Conservation (phyloP, 2,797 vertebrate species). For the Microcaecilia unicolor region DNA sequence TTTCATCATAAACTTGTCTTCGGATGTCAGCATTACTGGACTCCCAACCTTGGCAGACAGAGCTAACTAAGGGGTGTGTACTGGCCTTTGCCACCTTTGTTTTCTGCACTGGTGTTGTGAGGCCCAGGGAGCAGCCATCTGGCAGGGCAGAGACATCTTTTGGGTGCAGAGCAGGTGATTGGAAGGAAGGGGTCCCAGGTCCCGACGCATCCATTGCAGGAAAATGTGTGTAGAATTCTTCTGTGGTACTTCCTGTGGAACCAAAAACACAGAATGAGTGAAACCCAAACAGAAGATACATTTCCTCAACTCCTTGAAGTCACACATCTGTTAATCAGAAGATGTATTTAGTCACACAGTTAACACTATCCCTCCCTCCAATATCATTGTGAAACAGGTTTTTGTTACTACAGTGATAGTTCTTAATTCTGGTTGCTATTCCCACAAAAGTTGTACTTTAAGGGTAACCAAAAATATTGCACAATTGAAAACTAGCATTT, state of each 20-base stretch:
- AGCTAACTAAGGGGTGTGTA: constrained; percentile 52
- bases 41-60: constrained; percentile 53
- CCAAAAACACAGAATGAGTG: too few species aligned
- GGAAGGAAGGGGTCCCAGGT: constrained; percentile 52
- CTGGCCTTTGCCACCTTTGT: constrained; percentile 73
- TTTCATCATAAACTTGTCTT: constrained; percentile 57
- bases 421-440: too few species aligned
- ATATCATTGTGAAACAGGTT: too few species aligned
- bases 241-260: constrained; percentile 56
- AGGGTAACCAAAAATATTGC: too few species aligned
- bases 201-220: constrained; percentile 57
- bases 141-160: constrained; percentile 65
- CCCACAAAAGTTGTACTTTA: too few species aligned
- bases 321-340: too few species aligned
- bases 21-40: constrained; percentile 41
- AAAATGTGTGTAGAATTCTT: constrained; percentile 80
- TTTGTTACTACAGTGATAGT: too few species aligned
- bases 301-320: too few species aligned
- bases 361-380: too few species aligned
- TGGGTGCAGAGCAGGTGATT: constrained; percentile 54
- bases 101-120: constrained; percentile 64
- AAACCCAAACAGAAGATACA: too few species aligned
- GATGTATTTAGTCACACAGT: too few species aligned
- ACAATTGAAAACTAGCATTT: too few species aligned
- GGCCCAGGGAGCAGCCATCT: constrained; percentile 65